A percentile compares a stretch with the other conserved stretches of the same genome.
Conservation (phyloP, 2,888 invertebrate species). For the Brachypalpus laphriformis region DNA sequence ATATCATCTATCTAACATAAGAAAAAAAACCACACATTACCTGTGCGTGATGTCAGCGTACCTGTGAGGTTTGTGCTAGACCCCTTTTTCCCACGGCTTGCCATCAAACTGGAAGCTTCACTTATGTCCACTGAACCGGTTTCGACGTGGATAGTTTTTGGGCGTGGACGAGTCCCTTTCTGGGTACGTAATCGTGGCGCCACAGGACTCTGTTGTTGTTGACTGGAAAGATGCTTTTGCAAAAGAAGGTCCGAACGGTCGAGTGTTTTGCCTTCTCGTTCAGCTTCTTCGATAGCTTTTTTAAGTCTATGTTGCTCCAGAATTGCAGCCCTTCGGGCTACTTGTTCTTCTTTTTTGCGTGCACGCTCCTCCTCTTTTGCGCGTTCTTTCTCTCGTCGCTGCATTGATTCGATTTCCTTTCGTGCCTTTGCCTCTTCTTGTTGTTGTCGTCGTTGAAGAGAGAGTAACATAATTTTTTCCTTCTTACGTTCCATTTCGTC, state of each 20-base stretch:
- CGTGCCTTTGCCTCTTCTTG: conserved; percentile 93
- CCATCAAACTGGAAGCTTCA: conserved; percentile 87
- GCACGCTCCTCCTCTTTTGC: conserved; percentile 89
- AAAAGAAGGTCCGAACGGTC: conserved; percentile 87
- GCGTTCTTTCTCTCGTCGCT: conserved; percentile 90
- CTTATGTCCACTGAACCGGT: conserved; percentile 90
- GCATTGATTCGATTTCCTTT: conserved; percentile 92
- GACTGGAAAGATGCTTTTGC: conserved; percentile 83
- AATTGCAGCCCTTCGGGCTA: conserved; percentile 92
- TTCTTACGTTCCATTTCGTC: conserved; percentile 97
- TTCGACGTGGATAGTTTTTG: conserved; percentile 96
- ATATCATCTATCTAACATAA: conserved; percentile 30
- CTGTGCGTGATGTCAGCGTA: conserved; percentile 80
- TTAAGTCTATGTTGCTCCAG: conserved; percentile 96
- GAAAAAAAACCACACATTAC: conserved; percentile 10
- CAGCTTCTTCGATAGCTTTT: conserved; percentile 96
- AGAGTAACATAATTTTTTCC: conserved; percentile 94
- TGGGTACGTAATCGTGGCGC: conserved; percentile 87
- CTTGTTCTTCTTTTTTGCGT: conserved; percentile 91
- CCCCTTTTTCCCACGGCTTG: conserved; percentile 90
- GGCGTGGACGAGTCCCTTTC: conserved; percentile 88
- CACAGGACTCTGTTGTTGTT: conserved; percentile 77
- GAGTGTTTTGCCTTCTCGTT: conserved; percentile 92
- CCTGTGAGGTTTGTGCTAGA: conserved; percentile 93
- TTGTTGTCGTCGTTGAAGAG: conserved; percentile 94